Percentiles rank a stretch among this genome's conserved stretches.
phyloP scores from a whole-genome alignment of 2,888 invertebrate species.

The Lamellibrachia columna region DNA sequence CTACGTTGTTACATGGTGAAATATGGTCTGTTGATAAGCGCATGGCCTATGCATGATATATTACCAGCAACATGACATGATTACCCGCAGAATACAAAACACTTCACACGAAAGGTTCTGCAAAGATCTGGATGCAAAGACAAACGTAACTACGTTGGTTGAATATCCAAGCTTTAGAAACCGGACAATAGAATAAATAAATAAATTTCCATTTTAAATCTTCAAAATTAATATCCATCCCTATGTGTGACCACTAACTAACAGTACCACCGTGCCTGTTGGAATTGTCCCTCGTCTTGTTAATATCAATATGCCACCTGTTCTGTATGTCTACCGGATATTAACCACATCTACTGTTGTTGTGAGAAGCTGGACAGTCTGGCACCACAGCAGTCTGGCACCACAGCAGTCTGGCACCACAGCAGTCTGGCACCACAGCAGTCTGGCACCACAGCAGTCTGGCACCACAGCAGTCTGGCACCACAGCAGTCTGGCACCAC shows the following conservation, averaged over 20 bases:
- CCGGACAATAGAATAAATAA: not conserved
- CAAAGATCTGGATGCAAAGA: not conserved
- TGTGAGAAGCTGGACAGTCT: not conserved
- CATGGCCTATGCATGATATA: not conserved
- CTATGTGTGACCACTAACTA: not conserved
- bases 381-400: not conserved
- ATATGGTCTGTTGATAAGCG: not conserved
- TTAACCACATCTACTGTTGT: not conserved
- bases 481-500: not conserved
- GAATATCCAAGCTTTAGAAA: not conserved
- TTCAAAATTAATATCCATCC: not conserved
- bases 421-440: not conserved
- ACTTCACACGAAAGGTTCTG: not conserved
- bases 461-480: not conserved
- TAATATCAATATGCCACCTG: not conserved
- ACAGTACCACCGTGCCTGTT: not conserved
- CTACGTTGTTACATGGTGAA: conserved; percentile 9
- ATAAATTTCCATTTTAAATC: not conserved
- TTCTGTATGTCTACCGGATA: not conserved
- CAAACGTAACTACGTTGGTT: not conserved
- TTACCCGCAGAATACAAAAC: not conserved
- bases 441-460: not conserved
- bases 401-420: not conserved
- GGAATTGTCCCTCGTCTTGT: not conserved
- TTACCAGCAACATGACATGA: not conserved